Base-by-base conservation (phyloP, 2,888 invertebrate genomes). In the Drosophila robusta region DNA sequence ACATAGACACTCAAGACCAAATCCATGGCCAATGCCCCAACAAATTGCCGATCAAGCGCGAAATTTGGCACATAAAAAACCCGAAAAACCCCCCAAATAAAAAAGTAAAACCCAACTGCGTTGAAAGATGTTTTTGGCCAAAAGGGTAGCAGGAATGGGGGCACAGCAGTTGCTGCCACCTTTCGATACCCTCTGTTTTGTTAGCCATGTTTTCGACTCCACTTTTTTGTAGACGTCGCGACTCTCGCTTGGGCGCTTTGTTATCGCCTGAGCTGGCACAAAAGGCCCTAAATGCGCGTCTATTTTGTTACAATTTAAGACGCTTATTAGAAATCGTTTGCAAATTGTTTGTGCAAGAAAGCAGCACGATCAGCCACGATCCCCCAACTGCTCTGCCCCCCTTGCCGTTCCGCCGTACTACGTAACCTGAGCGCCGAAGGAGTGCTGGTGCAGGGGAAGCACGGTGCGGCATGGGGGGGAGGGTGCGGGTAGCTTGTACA, bases 281-380 rank as follows among this genome's bases (percentile, higher is more conserved):
- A 87, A 82, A 69, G 78, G 75, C 83, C 83, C 85, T 86, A 81
- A 80, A 81, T 80, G 87, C 89, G 84, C 78, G 75, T 87, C 87
- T 80, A 78, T 89, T 86, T 84, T 87, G 83, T 88, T 90, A 80
- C 81, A 83, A 81, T 87, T 87, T 84, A 85, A 82, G 86, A 83
- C 86, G 87, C 82, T 88, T 88, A 89, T 89, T 89, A 85, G 88
- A 89, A 89, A 88, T 85, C 88, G 88, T 78, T 89, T 87, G 87
- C 85, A 83, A 87, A 88, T 88, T 87, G 88, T 88, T 82, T 80
- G 75, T 75, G 68, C 67, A 73, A 85, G 78, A 74, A 80, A 83
- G 85, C 85, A 69, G 71, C 67, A 85, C 72, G 79, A 83, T 80
- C 66, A 22, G 67, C 38, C 44, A 41, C 24, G 58, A 46, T 32